These are phyloP conservation scores for Desoria tigrina DNA, from an alignment of 2,888 invertebrate genomes.

Conservation along the genomic window DNA sequence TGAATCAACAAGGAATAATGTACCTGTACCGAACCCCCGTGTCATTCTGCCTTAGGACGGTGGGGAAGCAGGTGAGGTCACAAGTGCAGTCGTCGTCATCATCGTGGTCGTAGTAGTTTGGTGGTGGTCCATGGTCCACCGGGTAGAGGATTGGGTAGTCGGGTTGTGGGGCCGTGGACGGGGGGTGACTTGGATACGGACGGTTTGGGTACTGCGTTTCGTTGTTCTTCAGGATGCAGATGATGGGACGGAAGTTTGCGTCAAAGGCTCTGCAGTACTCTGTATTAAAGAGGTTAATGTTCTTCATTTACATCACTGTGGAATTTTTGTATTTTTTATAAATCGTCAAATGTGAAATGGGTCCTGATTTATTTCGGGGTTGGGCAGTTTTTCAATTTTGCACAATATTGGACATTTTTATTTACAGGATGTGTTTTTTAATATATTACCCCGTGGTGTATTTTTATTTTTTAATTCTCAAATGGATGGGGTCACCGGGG, in stretches of 20 bases:
- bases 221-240: conserved; percentile 38
- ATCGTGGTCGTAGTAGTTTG: neutral
- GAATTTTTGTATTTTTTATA: too few species aligned
- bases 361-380: too few species aligned
- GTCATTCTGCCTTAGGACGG: conserved; percentile 26
- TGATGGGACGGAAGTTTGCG: conserved; percentile 38
- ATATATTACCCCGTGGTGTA: too few species aligned
- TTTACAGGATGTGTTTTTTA: too few species aligned
- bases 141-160: conserved; percentile 28
- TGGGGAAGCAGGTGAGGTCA: conserved; percentile 37
- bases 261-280: conserved; percentile 42
- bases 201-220: conserved; percentile 19
- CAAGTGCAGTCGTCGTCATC: conserved; percentile 43
- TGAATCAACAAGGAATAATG: too few species aligned
- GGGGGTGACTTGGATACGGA: conserved; percentile 13
- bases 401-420: too few species aligned
- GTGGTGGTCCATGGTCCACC: too few species aligned
- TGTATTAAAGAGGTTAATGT: conserved; percentile 1
- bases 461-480: too few species aligned
- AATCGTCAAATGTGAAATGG: too few species aligned
- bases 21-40: conserved; percentile 12
- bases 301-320: too few species aligned
- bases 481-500: too few species aligned
- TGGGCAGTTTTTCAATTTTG: too few species aligned
- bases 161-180: conserved; percentile 19